These are phyloP conservation scores for Tetragonula clypearis DNA, from an alignment of 1,140 invertebrate genomes.

Conservation along the genomic window DNA sequence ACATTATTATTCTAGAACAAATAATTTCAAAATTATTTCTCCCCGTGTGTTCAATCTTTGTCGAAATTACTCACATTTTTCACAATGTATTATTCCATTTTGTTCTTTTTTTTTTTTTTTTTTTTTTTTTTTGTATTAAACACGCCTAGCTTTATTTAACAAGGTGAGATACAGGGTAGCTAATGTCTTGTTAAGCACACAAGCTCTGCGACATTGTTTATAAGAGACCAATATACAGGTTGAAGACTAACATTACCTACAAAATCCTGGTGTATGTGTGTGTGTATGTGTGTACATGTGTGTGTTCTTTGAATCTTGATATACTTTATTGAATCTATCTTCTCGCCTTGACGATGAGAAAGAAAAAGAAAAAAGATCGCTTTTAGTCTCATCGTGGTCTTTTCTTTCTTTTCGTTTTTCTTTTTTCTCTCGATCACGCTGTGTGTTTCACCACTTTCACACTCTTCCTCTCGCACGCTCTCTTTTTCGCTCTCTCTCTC, in stretches of 20 bases:
- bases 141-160: constrained; percentile 81
- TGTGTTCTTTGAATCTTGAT: constrained; percentile 42
- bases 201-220: constrained; percentile 68
- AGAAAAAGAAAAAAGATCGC: constrained; percentile 13
- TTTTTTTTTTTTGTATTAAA: constrained; percentile 75
- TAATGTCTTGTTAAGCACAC: constrained; percentile 76
- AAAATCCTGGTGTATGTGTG: constrained; percentile 44
- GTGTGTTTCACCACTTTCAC: not conserved
- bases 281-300: constrained; percentile 15
- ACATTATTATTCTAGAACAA: not conserved
- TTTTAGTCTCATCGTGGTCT: constrained; percentile 1
- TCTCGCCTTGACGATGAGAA: constrained; percentile 24
- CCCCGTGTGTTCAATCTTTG: not conserved
- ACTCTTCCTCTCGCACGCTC: not conserved
- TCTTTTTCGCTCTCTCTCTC: not conserved
- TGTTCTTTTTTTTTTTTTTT: constrained; percentile 2
- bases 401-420: too few species aligned
- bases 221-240: constrained; percentile 67
- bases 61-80: not conserved
- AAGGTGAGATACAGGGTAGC: constrained; percentile 79
- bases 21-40: not conserved
- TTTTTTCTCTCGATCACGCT: not conserved
- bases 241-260: constrained; percentile 65
- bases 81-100: constrained; percentile 22
- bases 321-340: not conserved